A percentile compares a stretch with the other conserved stretches of the same genome.
These are phyloP conservation scores for Scolopax bukidnonensis DNA, from an alignment of 2,797 vertebrate species.

Conservation along the genomic window DNA sequence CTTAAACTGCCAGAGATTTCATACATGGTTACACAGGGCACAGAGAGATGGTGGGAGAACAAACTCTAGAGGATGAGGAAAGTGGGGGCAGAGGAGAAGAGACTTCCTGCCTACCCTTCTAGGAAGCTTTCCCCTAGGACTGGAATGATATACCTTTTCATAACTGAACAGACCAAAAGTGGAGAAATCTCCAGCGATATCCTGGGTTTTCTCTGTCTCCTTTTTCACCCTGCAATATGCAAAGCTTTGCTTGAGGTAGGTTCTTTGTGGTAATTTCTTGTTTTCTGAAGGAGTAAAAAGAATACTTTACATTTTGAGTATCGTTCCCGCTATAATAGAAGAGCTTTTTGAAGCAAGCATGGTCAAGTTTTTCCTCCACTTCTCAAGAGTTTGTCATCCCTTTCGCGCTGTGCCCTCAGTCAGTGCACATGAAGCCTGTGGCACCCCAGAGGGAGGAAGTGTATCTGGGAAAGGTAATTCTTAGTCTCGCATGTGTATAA, in stretches of 20 bases:
- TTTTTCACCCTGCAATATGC: not conserved
- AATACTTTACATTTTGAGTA: not conserved
- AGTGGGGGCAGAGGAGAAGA: not conserved
- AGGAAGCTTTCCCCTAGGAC: not conserved
- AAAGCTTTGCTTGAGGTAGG: not conserved
- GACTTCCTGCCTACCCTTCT: not conserved
- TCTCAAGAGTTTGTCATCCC: not conserved
- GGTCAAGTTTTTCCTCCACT: not conserved
- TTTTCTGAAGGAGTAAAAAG: not conserved
- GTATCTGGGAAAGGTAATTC: conserved; percentile 14
- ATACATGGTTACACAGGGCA: not conserved
- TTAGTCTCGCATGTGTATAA: not conserved
- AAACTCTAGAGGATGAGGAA: not conserved
- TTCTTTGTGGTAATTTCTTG: not conserved
- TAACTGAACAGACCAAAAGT: not conserved
- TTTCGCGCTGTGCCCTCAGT: not conserved
- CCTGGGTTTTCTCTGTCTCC: not conserved
- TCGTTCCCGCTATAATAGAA: not conserved
- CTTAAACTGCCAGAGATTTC: not conserved
- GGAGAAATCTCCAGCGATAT: not conserved
- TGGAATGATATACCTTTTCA: not conserved
- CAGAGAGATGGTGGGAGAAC: not conserved
- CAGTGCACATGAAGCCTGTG: not conserved
- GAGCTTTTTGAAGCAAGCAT: not conserved
- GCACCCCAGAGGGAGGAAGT: not conserved